Evolutionary conservation across 2,113 vertebrate species (phyloP).

Genomic region (Amblyopsis rosae): DNA sequence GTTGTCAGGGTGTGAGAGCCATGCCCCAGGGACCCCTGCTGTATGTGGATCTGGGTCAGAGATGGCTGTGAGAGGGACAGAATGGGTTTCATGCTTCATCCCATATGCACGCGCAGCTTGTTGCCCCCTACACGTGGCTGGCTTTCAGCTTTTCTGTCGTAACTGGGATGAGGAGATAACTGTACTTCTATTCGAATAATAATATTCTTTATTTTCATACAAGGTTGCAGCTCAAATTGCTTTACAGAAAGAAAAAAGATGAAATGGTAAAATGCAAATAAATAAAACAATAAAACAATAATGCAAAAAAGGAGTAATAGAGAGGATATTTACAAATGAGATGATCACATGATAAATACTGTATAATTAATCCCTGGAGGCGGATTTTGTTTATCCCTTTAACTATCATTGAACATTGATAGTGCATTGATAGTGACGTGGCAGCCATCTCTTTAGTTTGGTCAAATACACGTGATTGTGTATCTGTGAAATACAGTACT

Average conservation of each 20-base stretch:
- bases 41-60: conserved; percentile 77
- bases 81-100: conserved; percentile 49
- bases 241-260: no score
- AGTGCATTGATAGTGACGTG: no score
- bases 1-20: conserved; percentile 60
- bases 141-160: conserved; percentile 56
- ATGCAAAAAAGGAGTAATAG: no score
- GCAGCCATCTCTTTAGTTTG: no score
- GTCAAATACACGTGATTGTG: background rate
- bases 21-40: conserved; percentile 57
- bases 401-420: no score
- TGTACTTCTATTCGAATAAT: conserved; percentile 31
- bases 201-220: background rate
- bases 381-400: no score
- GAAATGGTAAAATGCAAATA: no score
- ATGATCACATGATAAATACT: no score
- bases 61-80: conserved; percentile 38
- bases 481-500: conserved; percentile 1
- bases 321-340: no score
- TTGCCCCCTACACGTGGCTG: conserved; percentile 46
- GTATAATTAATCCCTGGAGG: no score
- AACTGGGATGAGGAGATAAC: conserved; percentile 49
- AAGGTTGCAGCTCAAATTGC: no score
- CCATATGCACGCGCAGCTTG: conserved; percentile 58
- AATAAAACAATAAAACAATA: no score